Conservation (phyloP, 2,113 vertebrate species). For the Alethe diademata region DNA sequence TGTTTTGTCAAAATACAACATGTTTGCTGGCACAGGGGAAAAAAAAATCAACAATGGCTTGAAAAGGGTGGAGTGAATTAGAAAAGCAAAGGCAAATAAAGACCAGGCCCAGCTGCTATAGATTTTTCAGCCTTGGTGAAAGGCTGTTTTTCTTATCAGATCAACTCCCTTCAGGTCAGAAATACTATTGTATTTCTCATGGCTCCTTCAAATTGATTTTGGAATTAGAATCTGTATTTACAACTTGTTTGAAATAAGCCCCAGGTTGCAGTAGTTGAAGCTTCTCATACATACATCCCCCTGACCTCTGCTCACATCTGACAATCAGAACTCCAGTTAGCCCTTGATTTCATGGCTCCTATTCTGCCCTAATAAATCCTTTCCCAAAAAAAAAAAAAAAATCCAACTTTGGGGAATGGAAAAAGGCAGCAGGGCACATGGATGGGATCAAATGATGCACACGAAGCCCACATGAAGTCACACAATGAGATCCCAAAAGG, state of each 20-base stretch:
- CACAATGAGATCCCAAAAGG: rapidly evolving
- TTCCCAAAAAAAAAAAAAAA: neutral
- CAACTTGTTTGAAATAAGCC: neutral
- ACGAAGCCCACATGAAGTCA: neutral
- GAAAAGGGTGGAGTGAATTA: neutral
- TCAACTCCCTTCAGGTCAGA: neutral
- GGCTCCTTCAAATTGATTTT: neutral
- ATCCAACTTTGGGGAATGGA: neutral
- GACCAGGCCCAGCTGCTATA: neutral
- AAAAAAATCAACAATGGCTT: neutral
- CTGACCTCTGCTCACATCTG: neutral
- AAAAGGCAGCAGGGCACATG: neutral
- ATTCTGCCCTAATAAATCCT: neutral
- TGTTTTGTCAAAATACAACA: neutral
- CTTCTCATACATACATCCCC: neutral
- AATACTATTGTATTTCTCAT: neutral
- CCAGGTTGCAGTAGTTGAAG: neutral
- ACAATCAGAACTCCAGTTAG: neutral
- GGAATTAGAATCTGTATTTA: neutral
- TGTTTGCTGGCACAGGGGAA: neutral
- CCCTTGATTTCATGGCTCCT: neutral
- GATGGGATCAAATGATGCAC: neutral
- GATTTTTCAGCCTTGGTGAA: neutral
- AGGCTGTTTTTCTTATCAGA: neutral
- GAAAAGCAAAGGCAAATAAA: conserved; percentile 17